Evolutionary conservation across 2,797 vertebrate genomes (phyloP).

Genomic region (Hoplostethus mediterraneus): DNA sequence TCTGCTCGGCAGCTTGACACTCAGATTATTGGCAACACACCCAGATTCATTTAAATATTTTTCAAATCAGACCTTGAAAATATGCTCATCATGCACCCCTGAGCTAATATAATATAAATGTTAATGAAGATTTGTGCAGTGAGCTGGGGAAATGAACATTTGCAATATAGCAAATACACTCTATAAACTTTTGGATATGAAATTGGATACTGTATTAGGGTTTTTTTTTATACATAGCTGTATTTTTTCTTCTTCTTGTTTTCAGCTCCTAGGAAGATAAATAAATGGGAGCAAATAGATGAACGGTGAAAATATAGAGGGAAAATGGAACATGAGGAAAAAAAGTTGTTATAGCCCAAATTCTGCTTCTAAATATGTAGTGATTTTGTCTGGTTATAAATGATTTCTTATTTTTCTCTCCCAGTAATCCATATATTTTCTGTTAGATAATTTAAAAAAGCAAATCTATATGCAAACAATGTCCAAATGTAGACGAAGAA

Average conservation of each 20-base stretch:
- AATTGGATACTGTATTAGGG: constrained; percentile 50
- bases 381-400: constrained; percentile 32
- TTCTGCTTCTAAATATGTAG: constrained; percentile 27
- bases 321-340: background rate
- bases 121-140: constrained; percentile 82
- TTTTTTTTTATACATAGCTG: constrained; percentile 9
- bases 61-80: constrained; percentile 71
- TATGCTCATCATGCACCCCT: constrained; percentile 72
- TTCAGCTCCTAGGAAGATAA: constrained; percentile 37
- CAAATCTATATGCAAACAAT: constrained; percentile 39
- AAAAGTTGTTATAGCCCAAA: constrained; percentile 15
- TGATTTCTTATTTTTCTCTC: constrained; percentile 28
- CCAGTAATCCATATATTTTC: constrained; percentile 31
- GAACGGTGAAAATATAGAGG: constrained; percentile 27
- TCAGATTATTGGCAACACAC: constrained; percentile 58
- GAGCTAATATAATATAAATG: constrained; percentile 87
- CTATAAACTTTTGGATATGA: constrained; percentile 56
- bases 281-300: constrained; percentile 25
- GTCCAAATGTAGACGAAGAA: constrained; percentile 14
- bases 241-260: constrained; percentile 31
- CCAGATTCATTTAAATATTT: constrained; percentile 76
- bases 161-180: constrained; percentile 70
- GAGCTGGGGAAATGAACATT: constrained; percentile 73
- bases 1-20: constrained; percentile 47
- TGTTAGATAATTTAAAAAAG: constrained; percentile 54